Conservation (phyloP, 2,888 invertebrate species). For the Tetropium fuscum region DNA sequence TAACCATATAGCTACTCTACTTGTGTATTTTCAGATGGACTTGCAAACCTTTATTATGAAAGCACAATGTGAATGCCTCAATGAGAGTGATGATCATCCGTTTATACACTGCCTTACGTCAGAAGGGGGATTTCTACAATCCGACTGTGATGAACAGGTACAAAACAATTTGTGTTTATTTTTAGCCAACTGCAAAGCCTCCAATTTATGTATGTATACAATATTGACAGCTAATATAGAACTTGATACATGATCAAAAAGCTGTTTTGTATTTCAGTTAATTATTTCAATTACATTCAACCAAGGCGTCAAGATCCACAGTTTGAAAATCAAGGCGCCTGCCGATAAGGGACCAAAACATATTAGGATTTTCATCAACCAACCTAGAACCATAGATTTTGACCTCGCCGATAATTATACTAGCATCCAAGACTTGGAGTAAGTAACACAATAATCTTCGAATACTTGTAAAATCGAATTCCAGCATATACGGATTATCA, state of each 20-base stretch:
- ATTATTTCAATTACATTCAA: conserved; percentile 90
- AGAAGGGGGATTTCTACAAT: conserved; percentile 77
- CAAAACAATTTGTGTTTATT: too few relatives aligned
- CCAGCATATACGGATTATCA: too few relatives aligned
- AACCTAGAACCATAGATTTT: conserved; percentile 96
- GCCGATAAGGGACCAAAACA: conserved; percentile 92
- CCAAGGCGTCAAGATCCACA: conserved; percentile 95
- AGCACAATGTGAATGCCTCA: conserved; percentile 93
- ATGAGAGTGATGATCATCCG: conserved; percentile 94
- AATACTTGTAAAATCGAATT: too few relatives aligned
- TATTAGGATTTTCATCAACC: conserved; percentile 97
- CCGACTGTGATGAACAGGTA: conserved; percentile 94
- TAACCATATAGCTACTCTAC: not conserved
- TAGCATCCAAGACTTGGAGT: conserved; percentile 91
- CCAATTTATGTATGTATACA: too few relatives aligned
- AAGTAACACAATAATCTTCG: conserved; percentile 67
- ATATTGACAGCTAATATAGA: too few relatives aligned
- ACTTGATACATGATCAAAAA: too few relatives aligned
- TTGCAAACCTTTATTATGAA: conserved; percentile 87
- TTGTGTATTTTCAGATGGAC: conserved; percentile 81
- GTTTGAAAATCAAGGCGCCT: conserved; percentile 90
- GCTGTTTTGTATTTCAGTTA: conserved; percentile 71
- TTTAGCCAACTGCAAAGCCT: too few relatives aligned
- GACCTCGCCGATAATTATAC: conserved; percentile 90
- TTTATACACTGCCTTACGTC: conserved; percentile 78